Evolutionary conservation across 1,140 invertebrate genomes (phyloP).

Genomic region (Coenobita brevimanus): DNA sequence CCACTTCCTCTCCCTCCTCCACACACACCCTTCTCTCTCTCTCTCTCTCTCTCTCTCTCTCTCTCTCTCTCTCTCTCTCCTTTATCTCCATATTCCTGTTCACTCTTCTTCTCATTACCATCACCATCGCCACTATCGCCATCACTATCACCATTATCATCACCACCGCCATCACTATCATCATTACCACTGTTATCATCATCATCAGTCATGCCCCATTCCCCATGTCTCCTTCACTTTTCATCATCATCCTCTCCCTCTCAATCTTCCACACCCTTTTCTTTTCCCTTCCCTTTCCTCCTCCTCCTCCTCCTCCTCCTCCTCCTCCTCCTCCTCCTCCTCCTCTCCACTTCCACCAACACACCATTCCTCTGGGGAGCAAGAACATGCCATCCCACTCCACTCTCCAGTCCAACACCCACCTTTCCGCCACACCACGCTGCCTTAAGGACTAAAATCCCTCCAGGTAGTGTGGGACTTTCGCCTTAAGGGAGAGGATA

Average conservation of each 20-base stretch:
- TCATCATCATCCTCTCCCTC: too few relatives aligned
- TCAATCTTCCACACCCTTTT: not conserved
- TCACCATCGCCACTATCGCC: too few relatives aligned
- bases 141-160: too few relatives aligned
- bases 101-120: not conserved
- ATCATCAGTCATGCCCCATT: too few relatives aligned
- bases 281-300: not conserved
- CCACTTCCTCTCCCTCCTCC: too few relatives aligned
- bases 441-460: constrained; percentile 19
- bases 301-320: not conserved
- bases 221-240: too few relatives aligned
- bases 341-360: not conserved
- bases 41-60: too few relatives aligned
- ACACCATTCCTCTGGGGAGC: not conserved
- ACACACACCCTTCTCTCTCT: too few relatives aligned
- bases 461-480: not conserved
- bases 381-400: not conserved
- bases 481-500: constrained; percentile 7
- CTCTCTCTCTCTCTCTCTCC: too few relatives aligned
- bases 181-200: too few relatives aligned
- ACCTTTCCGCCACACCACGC: not conserved
- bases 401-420: not conserved
- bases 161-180: too few relatives aligned
- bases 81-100: not conserved
- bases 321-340: not conserved